Evolutionary conservation across 2,888 invertebrate species (phyloP).

Genomic region (Sinhomidia bicolor): DNA sequence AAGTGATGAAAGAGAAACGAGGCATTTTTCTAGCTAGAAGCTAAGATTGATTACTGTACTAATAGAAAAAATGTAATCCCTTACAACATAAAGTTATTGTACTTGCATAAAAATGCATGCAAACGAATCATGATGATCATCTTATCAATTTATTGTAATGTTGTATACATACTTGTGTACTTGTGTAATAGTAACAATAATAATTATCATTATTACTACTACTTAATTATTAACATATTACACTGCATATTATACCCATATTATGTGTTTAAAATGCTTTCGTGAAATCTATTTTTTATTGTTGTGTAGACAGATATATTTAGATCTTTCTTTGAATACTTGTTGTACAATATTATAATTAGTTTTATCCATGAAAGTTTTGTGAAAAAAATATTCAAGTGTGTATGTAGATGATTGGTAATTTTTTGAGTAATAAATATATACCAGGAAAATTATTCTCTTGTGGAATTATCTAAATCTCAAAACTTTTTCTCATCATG

Average conservation of each 20-base stretch:
- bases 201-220: not conserved
- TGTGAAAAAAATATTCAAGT: no score
- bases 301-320: not conserved
- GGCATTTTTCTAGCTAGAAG: not conserved
- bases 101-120: no score
- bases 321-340: no score
- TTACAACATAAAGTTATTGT: no score
- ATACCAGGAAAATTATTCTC: not conserved
- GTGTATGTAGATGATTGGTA: constrained; percentile 8
- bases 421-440: constrained; percentile 32
- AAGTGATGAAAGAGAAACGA: not conserved
- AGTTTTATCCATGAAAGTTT: no score
- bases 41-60: not conserved
- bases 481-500: not conserved
- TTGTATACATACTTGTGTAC: not conserved
- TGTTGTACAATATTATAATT: no score
- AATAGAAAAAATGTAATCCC: no score
- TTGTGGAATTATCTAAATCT: not conserved
- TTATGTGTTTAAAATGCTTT: no score
- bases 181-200: no score
- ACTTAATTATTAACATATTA: not conserved
- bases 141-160: not conserved
- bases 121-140: no score
- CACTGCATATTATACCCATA: not conserved
- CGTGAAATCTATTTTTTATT: not conserved